Percentiles rank a stretch among this genome's conserved stretches.
Evolutionary conservation across 2,113 vertebrate species (phyloP).

Genomic region (Lichenostomus cassidix): DNA sequence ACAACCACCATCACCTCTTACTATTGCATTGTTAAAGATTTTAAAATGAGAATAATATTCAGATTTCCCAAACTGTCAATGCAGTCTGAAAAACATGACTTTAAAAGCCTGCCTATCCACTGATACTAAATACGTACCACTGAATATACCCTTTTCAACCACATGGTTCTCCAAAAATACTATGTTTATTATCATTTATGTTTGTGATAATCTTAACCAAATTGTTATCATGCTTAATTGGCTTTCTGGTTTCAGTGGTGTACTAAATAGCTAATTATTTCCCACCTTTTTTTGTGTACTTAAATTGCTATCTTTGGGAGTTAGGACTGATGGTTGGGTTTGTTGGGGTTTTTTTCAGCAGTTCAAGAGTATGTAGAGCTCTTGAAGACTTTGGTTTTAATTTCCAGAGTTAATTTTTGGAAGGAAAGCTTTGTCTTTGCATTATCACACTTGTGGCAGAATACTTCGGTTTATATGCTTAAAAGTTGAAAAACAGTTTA

Average conservation of each 20-base stretch:
- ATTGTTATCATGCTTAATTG: constrained; percentile 42
- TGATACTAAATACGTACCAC: neutral
- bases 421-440: neutral
- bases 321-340: neutral
- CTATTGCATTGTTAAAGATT: neutral
- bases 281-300: neutral
- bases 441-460: neutral
- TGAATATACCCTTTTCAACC: neutral
- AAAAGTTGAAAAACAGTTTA: neutral
- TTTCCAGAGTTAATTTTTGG: neutral
- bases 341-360: neutral
- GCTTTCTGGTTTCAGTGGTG: constrained; percentile 27
- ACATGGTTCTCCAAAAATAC: neutral
- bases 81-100: neutral
- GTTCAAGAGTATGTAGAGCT: neutral
- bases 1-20: neutral
- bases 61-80: neutral
- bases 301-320: constrained; percentile 52
- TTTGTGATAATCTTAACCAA: constrained; percentile 12
- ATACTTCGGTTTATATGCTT: neutral
- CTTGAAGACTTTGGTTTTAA: neutral
- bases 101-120: neutral
- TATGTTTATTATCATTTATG: neutral
- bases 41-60: neutral
- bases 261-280: constrained; percentile 21